Conservation (phyloP, 2,888 invertebrate genomes). For the Eupithecia tripunctaria region DNA sequence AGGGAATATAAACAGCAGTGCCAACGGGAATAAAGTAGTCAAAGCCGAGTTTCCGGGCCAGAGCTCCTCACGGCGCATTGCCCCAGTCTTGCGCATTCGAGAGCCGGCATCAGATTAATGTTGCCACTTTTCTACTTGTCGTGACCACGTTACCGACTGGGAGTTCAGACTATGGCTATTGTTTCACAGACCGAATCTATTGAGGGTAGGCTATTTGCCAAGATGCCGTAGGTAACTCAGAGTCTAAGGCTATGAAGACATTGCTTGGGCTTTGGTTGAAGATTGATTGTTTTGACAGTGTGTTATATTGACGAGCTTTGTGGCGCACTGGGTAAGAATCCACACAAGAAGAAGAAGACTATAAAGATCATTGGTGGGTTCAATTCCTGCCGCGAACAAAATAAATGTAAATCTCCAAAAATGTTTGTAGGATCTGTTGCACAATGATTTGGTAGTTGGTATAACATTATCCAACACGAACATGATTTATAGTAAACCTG, state of each 20-base stretch:
- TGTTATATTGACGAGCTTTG: background rate
- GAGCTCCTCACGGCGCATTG: conserved; percentile 79
- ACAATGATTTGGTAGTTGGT: too few relatives aligned
- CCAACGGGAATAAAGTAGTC: conserved; percentile 53
- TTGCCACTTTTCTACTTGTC: conserved; percentile 81
- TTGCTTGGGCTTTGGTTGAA: background rate
- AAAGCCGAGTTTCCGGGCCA: conserved; percentile 71
- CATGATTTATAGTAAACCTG: too few relatives aligned
- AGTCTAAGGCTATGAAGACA: background rate
- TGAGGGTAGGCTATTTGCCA: conserved; percentile 43
- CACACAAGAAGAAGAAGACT: too few relatives aligned
- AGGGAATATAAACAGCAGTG: conserved; percentile 17
- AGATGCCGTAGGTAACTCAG: background rate
- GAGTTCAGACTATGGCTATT: conserved; percentile 26
- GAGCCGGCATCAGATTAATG: conserved; percentile 82
- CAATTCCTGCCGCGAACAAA: background rate
- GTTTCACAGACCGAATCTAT: conserved; percentile 40
- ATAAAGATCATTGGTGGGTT: background rate
- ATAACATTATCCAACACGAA: too few relatives aligned
- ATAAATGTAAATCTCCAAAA: background rate
- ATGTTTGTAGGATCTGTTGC: background rate
- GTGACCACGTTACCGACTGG: conserved; percentile 57
- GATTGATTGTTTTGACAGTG: background rate
- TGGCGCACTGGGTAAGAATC: background rate
- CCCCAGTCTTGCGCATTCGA: conserved; percentile 78